These are phyloP conservation scores for Gari tellinella DNA, from an alignment of 2,888 invertebrate genomes.

Conservation along the genomic window DNA sequence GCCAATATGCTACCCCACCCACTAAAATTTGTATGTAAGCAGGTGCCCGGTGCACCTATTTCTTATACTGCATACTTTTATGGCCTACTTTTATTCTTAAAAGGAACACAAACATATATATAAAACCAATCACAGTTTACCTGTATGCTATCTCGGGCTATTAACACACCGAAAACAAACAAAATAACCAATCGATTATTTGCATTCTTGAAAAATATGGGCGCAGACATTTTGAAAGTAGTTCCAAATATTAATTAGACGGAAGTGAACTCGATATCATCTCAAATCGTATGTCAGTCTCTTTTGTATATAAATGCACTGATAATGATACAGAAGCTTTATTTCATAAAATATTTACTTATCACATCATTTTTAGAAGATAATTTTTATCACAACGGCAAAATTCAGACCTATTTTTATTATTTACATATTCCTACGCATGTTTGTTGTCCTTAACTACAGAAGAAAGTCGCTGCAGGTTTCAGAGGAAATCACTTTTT, in stretches of 20 bases:
- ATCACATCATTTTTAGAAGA: no score
- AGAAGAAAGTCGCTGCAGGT: constrained; percentile 27
- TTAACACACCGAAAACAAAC: neutral
- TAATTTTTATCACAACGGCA: neutral
- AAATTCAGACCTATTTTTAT: constrained; percentile 28
- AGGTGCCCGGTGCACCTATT: constrained; percentile 30
- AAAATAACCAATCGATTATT: neutral
- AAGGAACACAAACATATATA: no score
- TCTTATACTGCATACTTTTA: neutral
- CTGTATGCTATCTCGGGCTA: no score
- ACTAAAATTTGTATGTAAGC: constrained; percentile 16
- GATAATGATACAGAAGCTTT: no score
- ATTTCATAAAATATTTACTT: no score
- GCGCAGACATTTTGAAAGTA: constrained; percentile 71
- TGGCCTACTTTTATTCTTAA: no score
- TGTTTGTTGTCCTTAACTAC: constrained; percentile 81
- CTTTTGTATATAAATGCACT: no score
- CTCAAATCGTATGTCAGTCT: no score
- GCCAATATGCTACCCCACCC: constrained; percentile 43
- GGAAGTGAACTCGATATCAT: no score
- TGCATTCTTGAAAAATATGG: constrained; percentile 31
- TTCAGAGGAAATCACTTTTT: constrained; percentile 23
- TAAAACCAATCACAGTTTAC: no score
- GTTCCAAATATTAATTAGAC: constrained; percentile 7
- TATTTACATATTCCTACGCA: constrained; percentile 57